Base-by-base conservation (phyloP, 2,888 invertebrate species). In the Priocnemis perturbator region DNA sequence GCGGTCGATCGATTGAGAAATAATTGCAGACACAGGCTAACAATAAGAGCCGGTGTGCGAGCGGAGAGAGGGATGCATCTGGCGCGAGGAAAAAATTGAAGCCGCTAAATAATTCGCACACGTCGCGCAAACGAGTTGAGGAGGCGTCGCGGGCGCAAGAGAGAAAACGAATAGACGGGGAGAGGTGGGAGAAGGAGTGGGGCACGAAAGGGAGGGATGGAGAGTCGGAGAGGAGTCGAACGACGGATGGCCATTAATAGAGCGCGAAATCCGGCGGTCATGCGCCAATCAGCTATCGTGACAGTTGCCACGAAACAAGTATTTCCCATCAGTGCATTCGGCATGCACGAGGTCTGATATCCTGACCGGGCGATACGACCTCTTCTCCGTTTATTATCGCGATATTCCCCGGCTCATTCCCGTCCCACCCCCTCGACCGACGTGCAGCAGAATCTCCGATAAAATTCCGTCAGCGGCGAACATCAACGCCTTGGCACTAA, bases 241-340 rank as follows among this genome's bases (percentile, higher is more conserved):
- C 72, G 69, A 71, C 77, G 68, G 79, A 79, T 80, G 77, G 81
- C 78, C 81, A 85, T 84, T 84, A 84, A 85, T 83, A 83, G 81
- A 81, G 75, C 72, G 70, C 67, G 69, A 79, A 71, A 71, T 77
- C 70, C 74, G 64, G 77, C 73, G 81, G 78, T 78, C 78, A 73
- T 78, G 82, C 82, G 85, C 83, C 83, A 84, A 83, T 86, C 85
- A 85, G 84, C 78, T 82, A 71, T 81, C 77, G 77, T 82, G 86
- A 85, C 85, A 84, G 82, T 81, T 73, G 78, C 82, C 81, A 67
- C 80, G 77, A 82, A 85, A 87, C 87, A 86, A 84, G 86, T 81
- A 86, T 87, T 86, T 85, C 81, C 86, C 87, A 87, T 87, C 87
- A 87, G 78, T 73, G 67, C 68, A 76, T 76, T 77, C 65, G 71